Conservation (phyloP, 2,888 invertebrate species). For the Ophraella communa region DNA sequence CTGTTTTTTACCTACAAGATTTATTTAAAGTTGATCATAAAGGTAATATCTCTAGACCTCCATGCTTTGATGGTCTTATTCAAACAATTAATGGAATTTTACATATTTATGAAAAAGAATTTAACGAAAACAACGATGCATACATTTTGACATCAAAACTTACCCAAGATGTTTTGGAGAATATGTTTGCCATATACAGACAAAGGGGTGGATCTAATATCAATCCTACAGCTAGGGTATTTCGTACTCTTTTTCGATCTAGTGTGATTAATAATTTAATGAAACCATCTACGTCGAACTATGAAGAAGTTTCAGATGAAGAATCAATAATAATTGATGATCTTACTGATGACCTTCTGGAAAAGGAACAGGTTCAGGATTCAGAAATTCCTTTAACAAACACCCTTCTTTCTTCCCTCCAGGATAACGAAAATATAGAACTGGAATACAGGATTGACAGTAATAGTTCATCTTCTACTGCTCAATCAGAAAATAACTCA, state of each 20-base stretch:
- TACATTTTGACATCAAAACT: no score
- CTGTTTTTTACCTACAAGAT: no score
- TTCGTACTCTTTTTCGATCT: background rate
- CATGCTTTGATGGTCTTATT: no score
- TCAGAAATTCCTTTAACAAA: background rate
- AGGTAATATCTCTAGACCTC: no score
- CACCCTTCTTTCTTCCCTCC: background rate
- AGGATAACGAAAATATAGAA: background rate
- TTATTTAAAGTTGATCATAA: no score
- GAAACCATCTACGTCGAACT: background rate
- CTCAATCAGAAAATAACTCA: background rate
- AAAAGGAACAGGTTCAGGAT: no score
- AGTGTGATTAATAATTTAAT: background rate
- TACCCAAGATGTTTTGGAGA: no score
- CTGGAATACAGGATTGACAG: no score
- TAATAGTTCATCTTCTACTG: background rate
- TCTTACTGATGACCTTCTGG: no score
- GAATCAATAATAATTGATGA: background rate
- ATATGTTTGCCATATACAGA: no score
- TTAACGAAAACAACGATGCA: background rate
- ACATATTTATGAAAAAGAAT: background rate
- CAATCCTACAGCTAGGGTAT: background rate
- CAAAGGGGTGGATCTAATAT: background rate
- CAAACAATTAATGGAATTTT: no score
- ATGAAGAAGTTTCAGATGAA: background rate